These are phyloP conservation scores for Nymphalis c-album DNA, from an alignment of 2,888 invertebrate species.

Conservation along the genomic window DNA sequence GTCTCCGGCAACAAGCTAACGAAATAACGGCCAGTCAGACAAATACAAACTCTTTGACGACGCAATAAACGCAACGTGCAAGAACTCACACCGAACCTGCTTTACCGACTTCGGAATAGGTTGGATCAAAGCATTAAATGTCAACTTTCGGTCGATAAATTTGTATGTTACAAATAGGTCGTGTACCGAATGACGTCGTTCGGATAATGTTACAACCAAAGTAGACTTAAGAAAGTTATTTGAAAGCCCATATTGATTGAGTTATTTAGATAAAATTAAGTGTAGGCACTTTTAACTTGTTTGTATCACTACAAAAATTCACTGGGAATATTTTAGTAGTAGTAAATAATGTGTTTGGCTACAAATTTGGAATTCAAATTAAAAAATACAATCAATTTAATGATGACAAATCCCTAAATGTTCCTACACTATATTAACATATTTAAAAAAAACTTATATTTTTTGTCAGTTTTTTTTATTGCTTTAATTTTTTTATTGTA, in stretches of 20 bases:
- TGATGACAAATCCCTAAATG: too few relatives aligned
- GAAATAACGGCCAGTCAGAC: slow-evolving; percentile 58
- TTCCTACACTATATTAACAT: too few relatives aligned
- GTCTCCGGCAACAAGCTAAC: slow-evolving; percentile 48
- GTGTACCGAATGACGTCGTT: slow-evolving; percentile 31
- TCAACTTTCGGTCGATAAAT: slow-evolving; percentile 39
- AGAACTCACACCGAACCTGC: slow-evolving; percentile 9
- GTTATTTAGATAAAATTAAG: neutral
- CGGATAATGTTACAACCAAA: slow-evolving; percentile 27
- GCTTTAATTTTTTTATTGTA: too few relatives aligned
- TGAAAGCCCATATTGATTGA: slow-evolving; percentile 18
- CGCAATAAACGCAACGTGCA: slow-evolving; percentile 32
- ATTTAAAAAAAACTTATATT: too few relatives aligned
- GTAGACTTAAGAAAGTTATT: slow-evolving; percentile 16
- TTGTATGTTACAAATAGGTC: slow-evolving; percentile 38
- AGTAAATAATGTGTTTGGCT: too few relatives aligned
- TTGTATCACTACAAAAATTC: too few relatives aligned
- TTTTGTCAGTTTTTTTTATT: too few relatives aligned
- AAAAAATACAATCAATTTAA: too few relatives aligned
- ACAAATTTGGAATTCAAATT: too few relatives aligned
- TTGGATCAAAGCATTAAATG: slow-evolving; percentile 43
- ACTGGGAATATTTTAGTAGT: too few relatives aligned
- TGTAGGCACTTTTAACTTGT: neutral
- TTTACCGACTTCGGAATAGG: slow-evolving; percentile 39
- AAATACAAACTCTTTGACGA: slow-evolving; percentile 42